A percentile compares a stretch with the other conserved stretches of the same genome.
Conservation (phyloP, 1,140 invertebrate species). For the Euwallacea fornicatus region DNA sequence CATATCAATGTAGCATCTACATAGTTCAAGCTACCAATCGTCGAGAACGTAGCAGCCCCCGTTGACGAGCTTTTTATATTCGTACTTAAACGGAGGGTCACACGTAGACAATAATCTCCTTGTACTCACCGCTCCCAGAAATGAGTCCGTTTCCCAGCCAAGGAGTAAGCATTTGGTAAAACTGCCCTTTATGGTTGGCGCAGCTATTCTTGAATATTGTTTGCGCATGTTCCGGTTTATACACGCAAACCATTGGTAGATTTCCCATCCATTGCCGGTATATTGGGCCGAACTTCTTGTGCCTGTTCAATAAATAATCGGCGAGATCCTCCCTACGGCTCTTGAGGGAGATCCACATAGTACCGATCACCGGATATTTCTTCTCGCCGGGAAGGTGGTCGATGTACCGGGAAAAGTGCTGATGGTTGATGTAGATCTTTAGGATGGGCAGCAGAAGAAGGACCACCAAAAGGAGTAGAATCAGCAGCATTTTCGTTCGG, state of each 20-base stretch:
- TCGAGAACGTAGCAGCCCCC: too few relatives aligned
- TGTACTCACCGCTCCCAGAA: constrained; percentile 57
- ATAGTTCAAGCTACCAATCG: too few relatives aligned
- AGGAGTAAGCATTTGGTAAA: constrained; percentile 60
- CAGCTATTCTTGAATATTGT: constrained; percentile 59
- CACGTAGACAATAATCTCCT: background rate
- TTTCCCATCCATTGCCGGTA: constrained; percentile 45
- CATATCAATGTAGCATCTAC: background rate
- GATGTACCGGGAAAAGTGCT: constrained; percentile 2
- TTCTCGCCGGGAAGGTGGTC: constrained; percentile 33
- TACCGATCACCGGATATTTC: constrained; percentile 38
- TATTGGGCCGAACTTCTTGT: constrained; percentile 40
- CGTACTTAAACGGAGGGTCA: background rate
- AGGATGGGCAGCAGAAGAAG: background rate
- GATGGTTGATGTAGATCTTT: background rate
- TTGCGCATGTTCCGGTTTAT: constrained; percentile 48
- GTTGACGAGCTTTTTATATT: background rate
- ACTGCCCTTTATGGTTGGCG: constrained; percentile 59
- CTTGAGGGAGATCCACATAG: constrained; percentile 6
- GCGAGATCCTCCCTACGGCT: constrained; percentile 21
- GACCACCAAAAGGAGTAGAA: too few relatives aligned
- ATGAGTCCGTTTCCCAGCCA: constrained; percentile 60
- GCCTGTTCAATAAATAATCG: background rate
- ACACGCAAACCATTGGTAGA: constrained; percentile 43
- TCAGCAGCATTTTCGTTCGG: too few relatives aligned